Percentiles rank a stretch among this genome's conserved stretches.
Evolutionary conservation across 2,113 vertebrate genomes (phyloP).

Genomic region (Neogobius melanostomus): DNA sequence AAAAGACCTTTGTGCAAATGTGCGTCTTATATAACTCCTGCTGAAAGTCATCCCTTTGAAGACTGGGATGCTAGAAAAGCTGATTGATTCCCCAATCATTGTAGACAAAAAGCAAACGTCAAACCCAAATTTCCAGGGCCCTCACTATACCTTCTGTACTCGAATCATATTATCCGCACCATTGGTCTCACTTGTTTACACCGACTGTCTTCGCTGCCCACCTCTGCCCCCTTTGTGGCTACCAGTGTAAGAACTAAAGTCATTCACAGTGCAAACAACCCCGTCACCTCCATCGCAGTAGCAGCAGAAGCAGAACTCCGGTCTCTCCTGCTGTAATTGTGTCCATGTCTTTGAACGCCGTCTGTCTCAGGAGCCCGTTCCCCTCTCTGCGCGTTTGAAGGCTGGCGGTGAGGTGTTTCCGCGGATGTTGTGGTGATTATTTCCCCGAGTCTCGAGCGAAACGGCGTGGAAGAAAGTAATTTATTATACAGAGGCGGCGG

Average conservation of each 20-base stretch:
- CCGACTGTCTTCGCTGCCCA: background rate
- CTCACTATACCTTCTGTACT: background rate
- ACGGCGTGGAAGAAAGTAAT: constrained; percentile 51
- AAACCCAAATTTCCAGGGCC: too few species aligned
- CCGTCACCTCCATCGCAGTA: constrained; percentile 37
- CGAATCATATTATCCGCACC: background rate
- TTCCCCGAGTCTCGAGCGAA: constrained; percentile 46
- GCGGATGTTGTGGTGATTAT: constrained; percentile 47
- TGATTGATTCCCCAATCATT: too few species aligned
- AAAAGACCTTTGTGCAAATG: too few species aligned
- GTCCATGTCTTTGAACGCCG: constrained; percentile 27
- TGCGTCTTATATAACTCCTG: too few species aligned
- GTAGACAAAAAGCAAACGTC: too few species aligned
- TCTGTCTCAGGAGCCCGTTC: constrained; percentile 41
- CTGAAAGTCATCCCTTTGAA: too few species aligned
- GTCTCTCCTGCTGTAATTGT: constrained; percentile 33
- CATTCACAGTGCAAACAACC: constrained; percentile 50
- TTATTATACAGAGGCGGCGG: constrained; percentile 42
- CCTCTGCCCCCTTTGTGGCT: constrained; percentile 12
- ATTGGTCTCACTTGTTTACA: too few species aligned
- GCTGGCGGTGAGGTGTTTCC: constrained; percentile 40
- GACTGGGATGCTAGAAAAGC: too few species aligned
- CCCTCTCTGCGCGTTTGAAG: constrained; percentile 40
- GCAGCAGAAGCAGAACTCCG: constrained; percentile 7
- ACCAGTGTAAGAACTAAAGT: constrained; percentile 34